Base-by-base conservation (phyloP, 2,888 invertebrate genomes). In the Nomada fucata region DNA sequence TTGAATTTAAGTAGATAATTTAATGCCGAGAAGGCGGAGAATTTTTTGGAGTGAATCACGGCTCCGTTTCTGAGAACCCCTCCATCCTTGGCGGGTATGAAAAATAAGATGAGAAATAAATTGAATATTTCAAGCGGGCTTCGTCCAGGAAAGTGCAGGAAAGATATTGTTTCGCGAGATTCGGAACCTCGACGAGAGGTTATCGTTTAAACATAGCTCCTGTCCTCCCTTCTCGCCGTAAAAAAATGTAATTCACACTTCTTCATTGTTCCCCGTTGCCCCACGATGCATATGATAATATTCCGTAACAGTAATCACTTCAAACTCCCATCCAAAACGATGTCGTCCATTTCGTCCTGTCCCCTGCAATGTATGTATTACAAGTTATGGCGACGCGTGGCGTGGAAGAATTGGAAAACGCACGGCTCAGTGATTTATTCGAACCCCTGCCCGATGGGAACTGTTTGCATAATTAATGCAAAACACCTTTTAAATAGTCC, bases 381-480 rank as follows among this genome's bases (percentile, higher is more conserved):
- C 64, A 73, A 72, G 42, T 72, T 59, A 73, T 72, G 64, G 42
- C 65, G 42, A 36, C 50, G 42, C 52, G 57, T 20, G 29, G 59
- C 29, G 59, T 44, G 59, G 59, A 79, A 79, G 64, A 79, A 70
- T 79, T 52, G 70, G 47, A 60, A 53, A 79, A 59, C 60, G 71
- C 59, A 29, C 52, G 52, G 57, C 52, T 29, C 44, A 57, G 69
- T 70, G 64, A 79, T 79, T 79, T 79, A 79, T 79, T 70, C 59
- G 23, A 36, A 23, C 23, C 29, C 44, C 20, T 15, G 52, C 18
- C 29, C 64, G 79, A 52, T 79, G 70, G 52, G 79, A 70, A 70
- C 91, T 89, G 92, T 93, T 92, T 92, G 90, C 92, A 92, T 93
- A 93, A 93, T 93, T 93, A 93, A 93, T 93, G 92, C 92, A 93